A percentile compares a stretch with the other conserved stretches of the same genome.
These are phyloP conservation scores for Camponotus fellah DNA, from an alignment of 2,888 invertebrate species.

Conservation along the genomic window DNA sequence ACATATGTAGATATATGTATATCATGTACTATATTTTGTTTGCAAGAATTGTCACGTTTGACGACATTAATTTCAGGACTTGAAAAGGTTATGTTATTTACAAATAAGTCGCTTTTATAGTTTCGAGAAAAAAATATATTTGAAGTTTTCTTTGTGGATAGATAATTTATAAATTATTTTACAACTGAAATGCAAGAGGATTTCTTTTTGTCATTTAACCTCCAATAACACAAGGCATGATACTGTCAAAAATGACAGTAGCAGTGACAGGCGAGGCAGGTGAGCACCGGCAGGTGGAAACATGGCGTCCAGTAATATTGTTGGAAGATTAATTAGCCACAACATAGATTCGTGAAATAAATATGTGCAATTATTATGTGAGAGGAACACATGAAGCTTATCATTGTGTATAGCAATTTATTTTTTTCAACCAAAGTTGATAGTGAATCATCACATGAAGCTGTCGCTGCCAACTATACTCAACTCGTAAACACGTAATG, in stretches of 20 bases:
- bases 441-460: not conserved
- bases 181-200: not conserved
- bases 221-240: not conserved
- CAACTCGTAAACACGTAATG: constrained; percentile 1
- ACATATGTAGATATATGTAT: not conserved
- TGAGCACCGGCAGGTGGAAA: not conserved
- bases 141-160: not conserved
- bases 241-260: not conserved
- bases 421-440: no score
- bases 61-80: not conserved
- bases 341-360: not conserved
- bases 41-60: not conserved
- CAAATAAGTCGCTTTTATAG: not conserved
- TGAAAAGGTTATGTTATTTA: not conserved
- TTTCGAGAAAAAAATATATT: not conserved
- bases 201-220: not conserved
- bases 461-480: not conserved
- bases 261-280: not conserved
- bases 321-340: not conserved
- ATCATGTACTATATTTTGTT: not conserved
- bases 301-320: not conserved
- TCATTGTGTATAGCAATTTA: not conserved
- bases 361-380: not conserved
- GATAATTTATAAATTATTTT: not conserved
- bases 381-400: not conserved